Percentiles rank a stretch among this genome's conserved stretches.
Conservation (phyloP, 2,888 invertebrate genomes). For the Sturmia bella region DNA sequence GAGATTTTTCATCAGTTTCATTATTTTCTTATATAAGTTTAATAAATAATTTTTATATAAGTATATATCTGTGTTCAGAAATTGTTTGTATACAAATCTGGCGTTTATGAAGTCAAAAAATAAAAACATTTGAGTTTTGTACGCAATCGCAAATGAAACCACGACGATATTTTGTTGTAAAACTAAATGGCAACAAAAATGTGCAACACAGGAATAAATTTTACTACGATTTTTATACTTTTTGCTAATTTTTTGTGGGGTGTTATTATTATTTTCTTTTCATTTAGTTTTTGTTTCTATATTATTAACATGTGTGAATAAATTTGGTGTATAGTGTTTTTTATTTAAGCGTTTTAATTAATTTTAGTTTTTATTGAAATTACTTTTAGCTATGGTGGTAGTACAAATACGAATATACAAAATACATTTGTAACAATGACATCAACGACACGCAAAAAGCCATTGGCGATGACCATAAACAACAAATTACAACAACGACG, state of each 20-base stretch:
- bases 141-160: conserved; percentile 70
- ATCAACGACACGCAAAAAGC: conserved; percentile 71
- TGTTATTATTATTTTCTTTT: conserved; percentile 16
- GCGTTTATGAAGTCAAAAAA: conserved; percentile 25
- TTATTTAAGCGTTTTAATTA: conserved; percentile 73
- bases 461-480: conserved; percentile 70
- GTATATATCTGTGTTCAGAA: conserved; percentile 37
- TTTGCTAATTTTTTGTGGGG: conserved; percentile 28
- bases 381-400: conserved; percentile 66
- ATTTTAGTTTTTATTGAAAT: conserved; percentile 72
- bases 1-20: conserved; percentile 57
- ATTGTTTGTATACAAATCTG: conserved; percentile 23
- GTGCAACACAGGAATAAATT: conserved; percentile 22
- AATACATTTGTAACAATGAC: conserved; percentile 69
- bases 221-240: conserved; percentile 31
- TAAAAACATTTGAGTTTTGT: conserved; percentile 44
- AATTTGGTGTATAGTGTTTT: conserved; percentile 57
- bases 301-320: conserved; percentile 59
- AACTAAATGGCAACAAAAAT: conserved; percentile 31
- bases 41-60: conserved; percentile 13
- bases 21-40: conserved; percentile 22
- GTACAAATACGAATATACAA: conserved; percentile 60
- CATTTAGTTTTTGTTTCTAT: conserved; percentile 49
- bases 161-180: conserved; percentile 45
- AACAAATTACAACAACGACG: conserved; percentile 59